Evolutionary conservation across 2,113 vertebrate species (phyloP), one percentile per base, ranked within the genome.

Genomic region (Notothenia coriiceps): DNA sequence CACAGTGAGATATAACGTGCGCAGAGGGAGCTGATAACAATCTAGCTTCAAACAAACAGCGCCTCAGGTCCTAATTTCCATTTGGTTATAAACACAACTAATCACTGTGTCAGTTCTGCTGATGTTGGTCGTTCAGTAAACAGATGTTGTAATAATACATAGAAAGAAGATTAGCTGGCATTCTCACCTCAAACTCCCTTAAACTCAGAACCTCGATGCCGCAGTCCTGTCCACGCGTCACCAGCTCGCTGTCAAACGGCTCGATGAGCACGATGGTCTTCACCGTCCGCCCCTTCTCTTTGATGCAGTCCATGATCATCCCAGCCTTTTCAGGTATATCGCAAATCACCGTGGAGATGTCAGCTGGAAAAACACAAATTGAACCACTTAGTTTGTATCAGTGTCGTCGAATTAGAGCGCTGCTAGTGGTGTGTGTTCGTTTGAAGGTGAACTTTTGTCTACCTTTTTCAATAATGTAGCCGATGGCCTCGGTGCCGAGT

Each of bases 401-500:
- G 25, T 3, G 4, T 33, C 49, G 4, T 29, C 11, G 18, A 62
- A 33, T 46, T 67, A 10, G 17, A 73, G 62, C 8, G 3, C 40
- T 14, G 43, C 52, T 60, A 46, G 44, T 40, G 44, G 25, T 44
- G 20, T 35, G 20, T 47, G 46, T 12, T 54, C 10, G 40, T 40
- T 51, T 55, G 10, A 61, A 17, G 0, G 56, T 29, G 29, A 47
- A 20, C 33, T n/a, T 69, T 54, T 18, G 6, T 9, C 8, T 94
- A 99, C 98, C 98, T 97, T 93, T 97, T 82, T 98, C 96, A 55
- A 99, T 86, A 79, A 97, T 96, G 91, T 96, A 97, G 0, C 86
- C 87, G 75, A 99, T 98, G 49, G 98, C 96, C 55, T 99, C 97
- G 0, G 79, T 40, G 83, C 98, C 98, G 20, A 99, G 95, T 0